Base-by-base conservation (phyloP, 2,888 invertebrate genomes). In the Balanococcus diminutus region DNA sequence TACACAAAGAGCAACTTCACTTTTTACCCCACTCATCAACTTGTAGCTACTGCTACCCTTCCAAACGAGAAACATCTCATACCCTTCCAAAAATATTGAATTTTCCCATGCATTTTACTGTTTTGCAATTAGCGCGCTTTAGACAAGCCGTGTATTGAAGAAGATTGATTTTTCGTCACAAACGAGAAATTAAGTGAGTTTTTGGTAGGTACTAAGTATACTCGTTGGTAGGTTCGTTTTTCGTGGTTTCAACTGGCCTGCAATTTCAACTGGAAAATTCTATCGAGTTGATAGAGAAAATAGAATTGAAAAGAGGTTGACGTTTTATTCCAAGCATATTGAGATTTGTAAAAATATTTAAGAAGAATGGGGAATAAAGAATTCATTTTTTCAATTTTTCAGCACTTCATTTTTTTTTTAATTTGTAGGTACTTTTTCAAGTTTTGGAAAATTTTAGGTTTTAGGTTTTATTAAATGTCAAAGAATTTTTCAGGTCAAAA, bases 11-110 rank as follows among this genome's bases (percentile, higher is more conserved):
- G 72, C 72, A 32, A n/a, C 72, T 31, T 32, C 31, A 16, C 16
- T 16, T 28, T n/a, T 2, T 72, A 72, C 6, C 72, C 8, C 5
- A 72, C 14, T 28, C 28, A 72, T 28, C 72, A 28, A 72, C 72
- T 72, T 72, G 72, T 72, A 72, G 72, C 72, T 72, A 72, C 72
- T 32, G 31, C 31, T 56, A 56, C 72, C 72, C 72, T 32, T 16
- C 72, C 31, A 72, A 72, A 31, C 31, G 31, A 31, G 72, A 72
- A 31, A n/a, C 28, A 32, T 72, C 31, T 28, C 72, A 22, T 56
- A 72, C 72, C 72, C 72, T 72, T 72, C 72, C 31, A 31, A 14
- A 16, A 72, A 72, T 31, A 22, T 72, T 31, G 72, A 72, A 31
- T 72, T 32, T 16, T 72, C 16, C 31, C 28, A 72, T 72, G 28